Conservation (phyloP, 2,888 invertebrate genomes). For the Herminia tarsipennalis region DNA sequence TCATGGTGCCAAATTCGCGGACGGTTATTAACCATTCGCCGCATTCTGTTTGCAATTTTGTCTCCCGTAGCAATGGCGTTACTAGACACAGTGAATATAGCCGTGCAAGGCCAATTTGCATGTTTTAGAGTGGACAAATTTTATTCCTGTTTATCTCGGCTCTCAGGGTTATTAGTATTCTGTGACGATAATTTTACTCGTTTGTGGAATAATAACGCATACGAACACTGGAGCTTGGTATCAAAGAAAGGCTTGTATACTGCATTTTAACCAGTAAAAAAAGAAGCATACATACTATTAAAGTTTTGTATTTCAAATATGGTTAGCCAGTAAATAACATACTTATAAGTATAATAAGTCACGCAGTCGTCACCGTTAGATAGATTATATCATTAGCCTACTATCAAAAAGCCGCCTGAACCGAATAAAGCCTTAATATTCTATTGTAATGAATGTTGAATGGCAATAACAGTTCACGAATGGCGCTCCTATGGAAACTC, state of each 20-base stretch:
- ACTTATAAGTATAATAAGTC: conserved; percentile 30
- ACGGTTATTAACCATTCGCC: conserved; percentile 50
- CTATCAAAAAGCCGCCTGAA: conserved; percentile 27
- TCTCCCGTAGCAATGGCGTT: conserved; percentile 14
- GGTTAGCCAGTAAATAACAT: conserved; percentile 25
- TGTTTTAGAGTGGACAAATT: conserved; percentile 2
- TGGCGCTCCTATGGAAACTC: conserved; percentile 61
- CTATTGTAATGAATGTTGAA: conserved; percentile 31
- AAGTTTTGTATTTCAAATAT: conserved; percentile 20
- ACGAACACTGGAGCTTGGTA: conserved; percentile 4
- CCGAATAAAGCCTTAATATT: conserved; percentile 31
- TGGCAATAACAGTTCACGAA: conserved; percentile 44
- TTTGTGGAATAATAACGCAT: conserved; percentile 17
- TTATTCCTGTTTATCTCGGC: neutral
- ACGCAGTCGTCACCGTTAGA: conserved; percentile 25
- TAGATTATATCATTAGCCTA: conserved; percentile 37
- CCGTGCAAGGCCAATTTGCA: neutral
- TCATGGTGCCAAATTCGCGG: conserved; percentile 59
- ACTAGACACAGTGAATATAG: conserved; percentile 5
- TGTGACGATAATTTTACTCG: conserved; percentile 5
- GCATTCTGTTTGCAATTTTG: conserved; percentile 28
- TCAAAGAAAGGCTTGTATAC: neutral
- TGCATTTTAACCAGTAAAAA: neutral
- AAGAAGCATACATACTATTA: neutral
- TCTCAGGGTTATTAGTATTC: conserved; percentile 27